Evolutionary conservation across 2,888 invertebrate genomes (phyloP).

Genomic region (Volucella bombylans): DNA sequence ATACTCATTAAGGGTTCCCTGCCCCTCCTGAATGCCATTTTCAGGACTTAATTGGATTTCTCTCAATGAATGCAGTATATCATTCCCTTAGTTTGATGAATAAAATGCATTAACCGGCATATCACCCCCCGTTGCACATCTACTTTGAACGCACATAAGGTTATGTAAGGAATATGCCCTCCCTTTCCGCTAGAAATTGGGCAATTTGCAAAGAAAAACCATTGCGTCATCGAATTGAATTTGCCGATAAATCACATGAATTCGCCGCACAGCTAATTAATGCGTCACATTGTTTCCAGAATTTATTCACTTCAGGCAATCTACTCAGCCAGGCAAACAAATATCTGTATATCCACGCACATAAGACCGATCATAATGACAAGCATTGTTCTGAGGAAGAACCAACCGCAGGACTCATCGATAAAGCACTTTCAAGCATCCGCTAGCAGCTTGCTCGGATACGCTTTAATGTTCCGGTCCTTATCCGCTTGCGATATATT

Average conservation of each 20-base stretch:
- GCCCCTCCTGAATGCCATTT: neutral
- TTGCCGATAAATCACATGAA: conserved; percentile 50
- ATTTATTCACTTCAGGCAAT: conserved; percentile 44
- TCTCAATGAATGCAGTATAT: neutral
- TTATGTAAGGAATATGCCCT: neutral
- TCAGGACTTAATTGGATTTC: conserved; percentile 13
- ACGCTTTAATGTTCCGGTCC: conserved; percentile 45
- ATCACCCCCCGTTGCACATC: neutral
- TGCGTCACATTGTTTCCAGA: conserved; percentile 60
- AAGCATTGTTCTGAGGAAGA: conserved; percentile 30
- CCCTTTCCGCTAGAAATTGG: too few species aligned
- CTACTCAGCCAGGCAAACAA: neutral
- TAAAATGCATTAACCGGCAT: conserved; percentile 1
- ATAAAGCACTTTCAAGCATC: conserved; percentile 57
- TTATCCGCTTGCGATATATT: conserved; percentile 55
- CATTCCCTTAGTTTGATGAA: neutral
- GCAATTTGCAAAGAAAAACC: neutral
- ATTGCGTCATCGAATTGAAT: conserved; percentile 50
- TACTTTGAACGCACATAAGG: neutral
- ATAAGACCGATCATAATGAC: conserved; percentile 47
- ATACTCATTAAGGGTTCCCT: too few species aligned
- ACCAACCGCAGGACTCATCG: conserved; percentile 47
- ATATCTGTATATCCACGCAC: neutral
- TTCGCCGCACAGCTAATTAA: conserved; percentile 61
- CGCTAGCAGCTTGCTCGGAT: conserved; percentile 28